Evolutionary conservation across 1,140 invertebrate genomes (phyloP), one percentile per base, ranked within the genome.

Genomic region (Papilio helenus): DNA sequence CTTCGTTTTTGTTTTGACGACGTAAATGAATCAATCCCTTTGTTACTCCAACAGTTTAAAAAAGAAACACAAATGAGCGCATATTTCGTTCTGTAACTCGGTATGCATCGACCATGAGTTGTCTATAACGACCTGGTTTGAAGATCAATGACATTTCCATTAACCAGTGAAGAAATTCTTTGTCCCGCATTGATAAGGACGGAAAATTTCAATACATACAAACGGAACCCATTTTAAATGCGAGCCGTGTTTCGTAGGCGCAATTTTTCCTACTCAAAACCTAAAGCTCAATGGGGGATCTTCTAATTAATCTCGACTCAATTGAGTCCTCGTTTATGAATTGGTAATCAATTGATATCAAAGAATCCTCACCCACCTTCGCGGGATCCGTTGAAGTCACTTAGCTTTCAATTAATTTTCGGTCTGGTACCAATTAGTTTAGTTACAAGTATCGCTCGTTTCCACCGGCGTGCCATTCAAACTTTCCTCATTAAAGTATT

Each of bases 321-420:
- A 90, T 88, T 86, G 85, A 80, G 82, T 85, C 84, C 84, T 83
- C 84, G 85, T 80, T 85, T 92, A 89, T 92, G 91, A 94, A 94
- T 93, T 93, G 90, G 90, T 92, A 93, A 94, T 94, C 88, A 92
- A 87, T 88, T 86, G 89, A 85, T 88, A 88, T 92, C 92, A 94
- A 94, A 94, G 91, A 92, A 84, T 85, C 82, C 79, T 80, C 83
- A 83, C 80, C 82, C 73, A 44, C 42, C 44, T 83, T 81, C 80
- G 58, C 42, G 51, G 74, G 14, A 72, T 80, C 85, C 82, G 81
- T 83, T 81, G 73, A 80, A 87, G 80, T 79, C 82, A 84, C 86
- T 87, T 87, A 88, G 83, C 85, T 84, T 83, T 78, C 86, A 88
- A 86, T 88, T 86, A 88, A 86, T 86, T 79, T 81, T 83, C 80